Percentiles rank a stretch among this genome's conserved stretches.
Conservation (phyloP, 2,113 vertebrate genomes). For the Ammodytes marinus region DNA sequence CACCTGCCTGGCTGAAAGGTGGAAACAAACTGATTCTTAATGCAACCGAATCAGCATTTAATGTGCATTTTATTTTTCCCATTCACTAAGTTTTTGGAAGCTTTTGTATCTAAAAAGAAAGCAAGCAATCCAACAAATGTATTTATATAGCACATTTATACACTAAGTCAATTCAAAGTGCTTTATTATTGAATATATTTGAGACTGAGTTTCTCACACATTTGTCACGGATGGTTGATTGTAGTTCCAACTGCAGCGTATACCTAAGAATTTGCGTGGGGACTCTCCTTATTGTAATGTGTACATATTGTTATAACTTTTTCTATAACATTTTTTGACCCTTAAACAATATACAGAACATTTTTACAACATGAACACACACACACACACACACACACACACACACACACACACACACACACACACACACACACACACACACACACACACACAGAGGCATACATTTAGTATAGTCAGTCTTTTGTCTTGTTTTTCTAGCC, state of each 20-base stretch:
- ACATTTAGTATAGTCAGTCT: background rate
- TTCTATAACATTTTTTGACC: no score
- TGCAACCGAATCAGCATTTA: background rate
- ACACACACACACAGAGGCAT: no score
- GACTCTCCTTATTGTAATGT: no score
- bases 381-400: background rate
- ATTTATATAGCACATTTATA: no score
- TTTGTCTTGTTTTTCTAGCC: background rate
- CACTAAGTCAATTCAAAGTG: background rate
- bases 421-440: background rate
- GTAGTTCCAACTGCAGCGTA: background rate
- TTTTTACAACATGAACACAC: background rate
- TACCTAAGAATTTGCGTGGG: background rate
- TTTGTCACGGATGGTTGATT: background rate
- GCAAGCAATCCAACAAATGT: no score
- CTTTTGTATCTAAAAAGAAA: background rate
- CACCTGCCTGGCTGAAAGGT: conserved; percentile 48
- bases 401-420: background rate
- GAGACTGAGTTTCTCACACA: background rate
- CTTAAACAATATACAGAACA: no score
- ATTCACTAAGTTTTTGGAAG: background rate
- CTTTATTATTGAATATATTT: background rate
- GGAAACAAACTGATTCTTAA: conserved; percentile 58
- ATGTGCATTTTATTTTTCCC: conserved; percentile 1
- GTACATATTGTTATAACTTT: no score